These are phyloP conservation scores for Bombus difficillimus DNA, from an alignment of 1,140 invertebrate genomes.

Conservation along the genomic window DNA sequence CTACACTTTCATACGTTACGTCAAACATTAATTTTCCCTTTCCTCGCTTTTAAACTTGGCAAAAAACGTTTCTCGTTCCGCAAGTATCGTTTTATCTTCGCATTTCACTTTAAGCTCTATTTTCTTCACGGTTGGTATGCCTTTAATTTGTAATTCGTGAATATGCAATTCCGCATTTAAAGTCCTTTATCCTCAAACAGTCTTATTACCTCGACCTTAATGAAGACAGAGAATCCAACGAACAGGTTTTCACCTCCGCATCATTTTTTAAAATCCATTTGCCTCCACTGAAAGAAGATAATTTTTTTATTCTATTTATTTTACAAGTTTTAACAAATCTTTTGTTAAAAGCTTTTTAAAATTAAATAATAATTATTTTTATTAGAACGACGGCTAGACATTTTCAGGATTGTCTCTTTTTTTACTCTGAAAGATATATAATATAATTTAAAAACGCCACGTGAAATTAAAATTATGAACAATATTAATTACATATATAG, in stretches of 20 bases:
- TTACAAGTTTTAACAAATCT: too few relatives aligned
- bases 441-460: too few relatives aligned
- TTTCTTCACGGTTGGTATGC: neutral
- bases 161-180: neutral
- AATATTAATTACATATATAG: too few relatives aligned
- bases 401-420: too few relatives aligned
- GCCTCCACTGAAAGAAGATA: neutral
- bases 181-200: neutral
- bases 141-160: neutral
- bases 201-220: too few relatives aligned
- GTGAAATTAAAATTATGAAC: too few relatives aligned
- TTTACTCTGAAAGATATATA: too few relatives aligned
- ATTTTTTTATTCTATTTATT: neutral
- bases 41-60: neutral
- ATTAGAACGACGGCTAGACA: too few relatives aligned
- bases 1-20: neutral
- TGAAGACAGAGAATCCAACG: neutral
- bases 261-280: neutral
- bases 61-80: neutral
- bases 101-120: neutral
- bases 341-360: neutral
- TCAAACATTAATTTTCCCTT: neutral
- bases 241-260: neutral
- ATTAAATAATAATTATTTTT: too few relatives aligned
- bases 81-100: neutral